phyloP scores from a whole-genome alignment of 1,140 invertebrate species.

The Monochamus saltuarius region DNA sequence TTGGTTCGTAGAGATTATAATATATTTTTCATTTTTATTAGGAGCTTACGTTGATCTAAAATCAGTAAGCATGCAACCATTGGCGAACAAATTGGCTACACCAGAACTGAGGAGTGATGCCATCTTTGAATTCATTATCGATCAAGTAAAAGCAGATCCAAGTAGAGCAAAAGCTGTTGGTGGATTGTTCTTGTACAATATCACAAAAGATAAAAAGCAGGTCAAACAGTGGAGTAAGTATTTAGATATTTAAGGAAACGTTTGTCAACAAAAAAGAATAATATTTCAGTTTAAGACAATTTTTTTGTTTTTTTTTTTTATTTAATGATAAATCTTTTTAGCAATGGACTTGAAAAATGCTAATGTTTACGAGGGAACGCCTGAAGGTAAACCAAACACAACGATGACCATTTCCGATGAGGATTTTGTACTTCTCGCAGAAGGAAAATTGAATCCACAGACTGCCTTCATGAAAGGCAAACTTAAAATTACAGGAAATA shows the following conservation, averaged over 20 bases:
- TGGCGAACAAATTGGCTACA: constrained; percentile 38
- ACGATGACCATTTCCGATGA: constrained; percentile 83
- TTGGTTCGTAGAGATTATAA: neutral
- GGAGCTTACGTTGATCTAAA: constrained; percentile 85
- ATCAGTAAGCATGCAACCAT: constrained; percentile 41
- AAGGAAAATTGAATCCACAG: constrained; percentile 86
- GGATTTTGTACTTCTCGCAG: constrained; percentile 78
- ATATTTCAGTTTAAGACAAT: neutral
- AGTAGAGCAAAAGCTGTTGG: constrained; percentile 76
- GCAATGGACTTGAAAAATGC: constrained; percentile 85
- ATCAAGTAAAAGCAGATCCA: constrained; percentile 70
- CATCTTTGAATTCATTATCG: constrained; percentile 77
- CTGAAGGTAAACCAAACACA: constrained; percentile 78
- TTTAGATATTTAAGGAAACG: neutral
- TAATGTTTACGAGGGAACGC: constrained; percentile 75
- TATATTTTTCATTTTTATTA: constrained; percentile 48
- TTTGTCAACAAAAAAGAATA: neutral
- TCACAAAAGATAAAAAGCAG: constrained; percentile 76
- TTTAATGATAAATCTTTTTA: constrained; percentile 51
- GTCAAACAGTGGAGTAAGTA: constrained; percentile 85
- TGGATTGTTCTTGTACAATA: constrained; percentile 82
- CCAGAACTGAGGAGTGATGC: constrained; percentile 70
- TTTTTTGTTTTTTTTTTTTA: neutral
- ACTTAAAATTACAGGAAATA: constrained; percentile 88
- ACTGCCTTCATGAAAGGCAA: constrained; percentile 89